Conservation (phyloP, 2,888 invertebrate species). For the Cecidostiba fungosa region DNA sequence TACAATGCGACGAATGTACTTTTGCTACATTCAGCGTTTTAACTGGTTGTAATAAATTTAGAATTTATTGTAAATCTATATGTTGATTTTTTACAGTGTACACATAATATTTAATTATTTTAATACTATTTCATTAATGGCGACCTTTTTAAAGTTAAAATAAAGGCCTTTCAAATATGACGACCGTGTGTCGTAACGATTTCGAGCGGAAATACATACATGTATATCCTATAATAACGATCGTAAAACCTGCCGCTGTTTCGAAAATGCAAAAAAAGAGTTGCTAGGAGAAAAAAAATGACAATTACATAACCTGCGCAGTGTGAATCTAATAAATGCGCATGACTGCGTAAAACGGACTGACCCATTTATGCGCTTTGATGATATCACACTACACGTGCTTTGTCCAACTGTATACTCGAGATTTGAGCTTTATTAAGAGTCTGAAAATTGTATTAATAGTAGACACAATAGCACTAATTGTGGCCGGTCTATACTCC, state of each 20-base stretch:
- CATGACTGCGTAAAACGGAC: constrained; percentile 24
- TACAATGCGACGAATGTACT: too few relatives aligned
- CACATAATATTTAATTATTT: background rate
- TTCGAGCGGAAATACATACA: background rate
- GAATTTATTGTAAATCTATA: too few relatives aligned
- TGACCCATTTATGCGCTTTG: constrained; percentile 44
- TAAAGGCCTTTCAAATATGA: background rate
- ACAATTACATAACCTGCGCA: constrained; percentile 38
- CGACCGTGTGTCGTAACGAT: background rate
- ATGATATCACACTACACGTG: constrained; percentile 26
- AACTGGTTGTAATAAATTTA: too few relatives aligned
- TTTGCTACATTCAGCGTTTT: too few relatives aligned
- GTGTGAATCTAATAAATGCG: constrained; percentile 26
- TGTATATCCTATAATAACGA: background rate
- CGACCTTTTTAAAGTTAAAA: background rate
- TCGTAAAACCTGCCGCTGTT: constrained; percentile 17
- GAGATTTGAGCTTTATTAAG: constrained; percentile 12
- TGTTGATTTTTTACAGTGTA: too few relatives aligned
- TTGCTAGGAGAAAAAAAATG: constrained; percentile 3
- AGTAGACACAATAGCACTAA: background rate
- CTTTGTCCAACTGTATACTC: background rate
- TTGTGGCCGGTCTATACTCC: background rate
- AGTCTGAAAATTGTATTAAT: constrained; percentile 7
- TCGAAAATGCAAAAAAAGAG: background rate
- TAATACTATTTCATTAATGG: background rate